Conservation (phyloP, 2,113 vertebrate species). For the Myrmophylax atrothorax region DNA sequence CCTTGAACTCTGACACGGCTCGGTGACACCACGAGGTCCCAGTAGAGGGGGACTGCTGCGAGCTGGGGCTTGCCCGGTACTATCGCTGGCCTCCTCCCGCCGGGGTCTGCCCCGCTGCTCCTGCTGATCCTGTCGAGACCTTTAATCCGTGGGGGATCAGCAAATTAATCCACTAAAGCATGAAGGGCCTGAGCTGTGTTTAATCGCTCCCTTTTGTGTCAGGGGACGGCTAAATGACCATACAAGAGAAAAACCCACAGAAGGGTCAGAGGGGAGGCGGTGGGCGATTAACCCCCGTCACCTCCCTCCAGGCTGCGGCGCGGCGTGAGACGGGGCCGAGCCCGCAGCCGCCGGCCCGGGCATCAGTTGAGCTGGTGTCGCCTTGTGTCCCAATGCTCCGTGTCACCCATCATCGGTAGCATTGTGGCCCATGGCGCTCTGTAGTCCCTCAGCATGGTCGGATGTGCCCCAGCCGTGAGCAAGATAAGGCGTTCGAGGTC, state of each 20-base stretch:
- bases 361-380: neutral
- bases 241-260: slow-evolving; percentile 80
- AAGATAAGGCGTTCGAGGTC: neutral
- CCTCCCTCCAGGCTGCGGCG: slow-evolving; percentile 63
- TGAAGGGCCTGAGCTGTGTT: slow-evolving; percentile 76
- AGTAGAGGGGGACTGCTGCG: neutral
- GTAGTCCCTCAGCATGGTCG: neutral
- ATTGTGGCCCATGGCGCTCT: accelerated
- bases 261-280: slow-evolving; percentile 77
- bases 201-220: slow-evolving; percentile 78
- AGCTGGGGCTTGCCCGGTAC: neutral
- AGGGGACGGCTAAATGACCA: slow-evolving; percentile 72
- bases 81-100: slow-evolving; percentile 2
- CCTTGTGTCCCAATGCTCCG: neutral
- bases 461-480: neutral
- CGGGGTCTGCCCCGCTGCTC: slow-evolving; percentile 27
- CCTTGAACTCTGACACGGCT: slow-evolving; percentile 60
- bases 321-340: slow-evolving; percentile 33
- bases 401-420: neutral
- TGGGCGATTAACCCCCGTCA: slow-evolving; percentile 78
- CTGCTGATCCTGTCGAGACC: slow-evolving; percentile 65
- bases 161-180: slow-evolving; percentile 78
- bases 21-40: slow-evolving; percentile 18
- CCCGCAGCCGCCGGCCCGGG: neutral
- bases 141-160: slow-evolving; percentile 75